A percentile compares a stretch with the other conserved stretches of the same genome.
Conservation (phyloP, 2,113 vertebrate genomes). For the Acrocephalus arundinaceus region DNA sequence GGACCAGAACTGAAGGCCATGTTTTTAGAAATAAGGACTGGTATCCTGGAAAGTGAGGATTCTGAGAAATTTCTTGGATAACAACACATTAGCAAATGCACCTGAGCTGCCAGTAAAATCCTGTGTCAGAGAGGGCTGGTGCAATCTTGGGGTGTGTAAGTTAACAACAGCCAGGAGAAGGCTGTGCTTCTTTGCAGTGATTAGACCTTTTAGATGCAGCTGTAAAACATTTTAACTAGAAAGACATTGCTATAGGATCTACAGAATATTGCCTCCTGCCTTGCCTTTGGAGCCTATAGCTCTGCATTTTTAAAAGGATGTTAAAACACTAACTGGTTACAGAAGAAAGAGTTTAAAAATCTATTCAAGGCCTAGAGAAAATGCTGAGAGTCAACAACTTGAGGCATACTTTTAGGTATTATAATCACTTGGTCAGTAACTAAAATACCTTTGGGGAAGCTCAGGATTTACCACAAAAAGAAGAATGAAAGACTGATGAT, state of each 20-base stretch:
- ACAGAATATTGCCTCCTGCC: not conserved
- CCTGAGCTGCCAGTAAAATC: not conserved
- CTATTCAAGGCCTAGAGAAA: not conserved
- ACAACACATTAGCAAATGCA: not conserved
- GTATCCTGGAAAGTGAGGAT: not conserved
- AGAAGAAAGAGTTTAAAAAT: not conserved
- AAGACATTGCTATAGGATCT: not conserved
- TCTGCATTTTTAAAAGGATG: not conserved
- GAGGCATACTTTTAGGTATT: not conserved
- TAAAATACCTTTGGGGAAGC: not conserved
- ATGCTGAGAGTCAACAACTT: not conserved
- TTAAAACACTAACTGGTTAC: not conserved
- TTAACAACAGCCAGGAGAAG: not conserved
- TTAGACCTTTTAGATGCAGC: not conserved
- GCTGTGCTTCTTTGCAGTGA: not conserved
- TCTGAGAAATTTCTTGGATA: not conserved
- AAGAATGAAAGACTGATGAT: not conserved
- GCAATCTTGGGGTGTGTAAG: not conserved
- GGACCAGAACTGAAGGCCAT: not conserved
- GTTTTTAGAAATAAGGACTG: accelerated
- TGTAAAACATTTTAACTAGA: not conserved
- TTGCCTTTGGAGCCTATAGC: not conserved
- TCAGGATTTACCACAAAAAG: not conserved
- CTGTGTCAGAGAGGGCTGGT: not conserved
- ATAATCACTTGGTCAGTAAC: not conserved